A percentile compares a stretch with the other conserved stretches of the same genome.
Evolutionary conservation across 2,113 vertebrate genomes (phyloP).

Genomic region (Addax nasomaculatus): DNA sequence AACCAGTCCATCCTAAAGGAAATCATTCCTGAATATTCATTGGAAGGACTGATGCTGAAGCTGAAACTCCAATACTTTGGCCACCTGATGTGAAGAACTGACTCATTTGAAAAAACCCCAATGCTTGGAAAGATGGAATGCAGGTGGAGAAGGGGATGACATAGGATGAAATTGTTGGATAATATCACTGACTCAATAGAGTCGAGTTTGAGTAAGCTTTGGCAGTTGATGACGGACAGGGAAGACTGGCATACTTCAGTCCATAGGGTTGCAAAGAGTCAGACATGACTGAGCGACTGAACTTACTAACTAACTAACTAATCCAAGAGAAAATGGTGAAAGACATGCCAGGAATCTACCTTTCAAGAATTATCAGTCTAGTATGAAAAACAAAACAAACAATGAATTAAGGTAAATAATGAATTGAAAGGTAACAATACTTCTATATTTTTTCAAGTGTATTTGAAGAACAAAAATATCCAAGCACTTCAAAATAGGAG

Average conservation of each 20-base stretch:
- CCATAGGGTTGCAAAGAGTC: too few relatives aligned
- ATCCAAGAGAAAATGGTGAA: background rate
- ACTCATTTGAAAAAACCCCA: background rate
- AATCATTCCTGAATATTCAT: background rate
- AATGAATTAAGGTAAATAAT: background rate
- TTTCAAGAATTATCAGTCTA: background rate
- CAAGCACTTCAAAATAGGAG: background rate
- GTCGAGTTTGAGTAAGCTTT: too few relatives aligned
- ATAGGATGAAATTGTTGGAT: too few relatives aligned
- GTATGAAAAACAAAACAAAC: background rate
- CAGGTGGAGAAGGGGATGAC: too few relatives aligned
- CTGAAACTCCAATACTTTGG: too few relatives aligned
- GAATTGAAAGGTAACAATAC: background rate
- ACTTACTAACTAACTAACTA: too few relatives aligned
- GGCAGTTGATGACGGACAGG: too few relatives aligned
- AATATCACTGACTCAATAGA: too few relatives aligned
- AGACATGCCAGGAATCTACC: background rate
- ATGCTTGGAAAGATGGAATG: background rate
- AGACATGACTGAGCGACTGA: too few relatives aligned
- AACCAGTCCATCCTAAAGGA: background rate
- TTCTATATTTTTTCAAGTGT: background rate
- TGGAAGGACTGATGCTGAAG: background rate
- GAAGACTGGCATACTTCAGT: too few relatives aligned
- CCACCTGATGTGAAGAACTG: background rate
- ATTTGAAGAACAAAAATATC: background rate